phyloP scores from a whole-genome alignment of 2,888 invertebrate species.

The Nymphalis urticae region DNA sequence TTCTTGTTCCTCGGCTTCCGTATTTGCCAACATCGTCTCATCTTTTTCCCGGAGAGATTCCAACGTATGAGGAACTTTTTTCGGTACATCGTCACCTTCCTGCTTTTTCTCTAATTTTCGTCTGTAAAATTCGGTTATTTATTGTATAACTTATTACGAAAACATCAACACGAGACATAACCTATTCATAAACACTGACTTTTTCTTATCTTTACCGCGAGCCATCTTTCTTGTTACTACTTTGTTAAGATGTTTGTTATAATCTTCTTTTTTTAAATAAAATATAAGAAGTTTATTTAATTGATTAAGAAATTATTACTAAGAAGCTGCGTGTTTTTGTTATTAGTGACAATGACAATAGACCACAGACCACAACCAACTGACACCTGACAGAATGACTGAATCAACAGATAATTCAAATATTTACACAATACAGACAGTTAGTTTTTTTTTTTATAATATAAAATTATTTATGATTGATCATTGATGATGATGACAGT shows the following conservation, averaged over 20 bases:
- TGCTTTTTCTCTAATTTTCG: conserved; percentile 76
- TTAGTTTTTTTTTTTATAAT: too few relatives aligned
- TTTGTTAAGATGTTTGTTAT: neutral
- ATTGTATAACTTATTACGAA: neutral
- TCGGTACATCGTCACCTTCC: conserved; percentile 75
- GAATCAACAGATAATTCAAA: neutral
- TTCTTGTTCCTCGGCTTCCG: conserved; percentile 89
- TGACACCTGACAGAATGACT: neutral
- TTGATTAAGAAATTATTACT: neutral
- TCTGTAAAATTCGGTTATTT: conserved; percentile 46
- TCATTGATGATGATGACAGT: too few relatives aligned
- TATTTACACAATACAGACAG: too few relatives aligned
- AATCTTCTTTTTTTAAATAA: neutral
- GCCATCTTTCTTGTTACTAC: conserved; percentile 55
- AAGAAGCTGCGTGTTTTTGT: neutral
- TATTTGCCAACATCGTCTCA: conserved; percentile 91
- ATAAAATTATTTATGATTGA: too few relatives aligned
- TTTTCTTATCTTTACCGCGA: conserved; percentile 76
- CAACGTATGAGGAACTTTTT: conserved; percentile 90
- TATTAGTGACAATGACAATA: neutral
- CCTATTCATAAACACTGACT: conserved; percentile 57
- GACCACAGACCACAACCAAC: neutral
- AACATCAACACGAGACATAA: conserved; percentile 31
- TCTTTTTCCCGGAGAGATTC: conserved; percentile 96
- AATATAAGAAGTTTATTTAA: neutral